Base-by-base conservation (phyloP, 2,888 invertebrate genomes). In the Tiliacea aurago region DNA sequence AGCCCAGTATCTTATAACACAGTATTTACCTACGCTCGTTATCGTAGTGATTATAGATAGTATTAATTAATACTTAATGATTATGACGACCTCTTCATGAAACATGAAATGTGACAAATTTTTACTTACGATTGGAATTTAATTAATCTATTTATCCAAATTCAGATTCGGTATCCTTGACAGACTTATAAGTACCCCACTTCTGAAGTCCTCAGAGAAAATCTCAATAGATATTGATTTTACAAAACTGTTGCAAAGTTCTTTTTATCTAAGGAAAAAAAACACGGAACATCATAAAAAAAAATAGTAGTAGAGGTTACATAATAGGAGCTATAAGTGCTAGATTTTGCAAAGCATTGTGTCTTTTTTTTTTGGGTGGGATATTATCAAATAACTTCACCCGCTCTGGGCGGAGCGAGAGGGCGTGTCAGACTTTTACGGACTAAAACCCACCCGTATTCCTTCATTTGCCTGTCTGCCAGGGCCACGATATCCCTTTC, bases 41-140 rank as follows among this genome's bases (percentile, higher is more conserved):
- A 82, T 82, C 79, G 18, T 56, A 43, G 55, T 63, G 70, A 79
- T 81, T 76, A 37, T 37, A 69, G 53, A 76, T 66, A 62, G 41
- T 66, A 62, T 73, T 70, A 62, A 79, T 79, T 71, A 70, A 62
- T 20, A 51, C 18, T 28, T 18, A 43, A 37, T 70, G 28, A 53
- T 65, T 53, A 43, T 70, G 45, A 28, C 41, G 55, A 56, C 43
- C 20, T 47, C 47, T 62, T 55, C n/a, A n/a, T 43, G 45, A 37
- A 43, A 56, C 33, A 41, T 69, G 56, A 18, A 59, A 41, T n/a
- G 41, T 9, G 37, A n/a, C 13, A 37, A n/a, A 1, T 59, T 15
- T n/a, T 37, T 41, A 59, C 13, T 41, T 37, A 59, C n/a, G 11
- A 33, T 33, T 33, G 33, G 33, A 58, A 11, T 58, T 59, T n/a